These are phyloP conservation scores for Drosophila ercepeae DNA, from an alignment of 1,140 invertebrate species.

Conservation along the genomic window DNA sequence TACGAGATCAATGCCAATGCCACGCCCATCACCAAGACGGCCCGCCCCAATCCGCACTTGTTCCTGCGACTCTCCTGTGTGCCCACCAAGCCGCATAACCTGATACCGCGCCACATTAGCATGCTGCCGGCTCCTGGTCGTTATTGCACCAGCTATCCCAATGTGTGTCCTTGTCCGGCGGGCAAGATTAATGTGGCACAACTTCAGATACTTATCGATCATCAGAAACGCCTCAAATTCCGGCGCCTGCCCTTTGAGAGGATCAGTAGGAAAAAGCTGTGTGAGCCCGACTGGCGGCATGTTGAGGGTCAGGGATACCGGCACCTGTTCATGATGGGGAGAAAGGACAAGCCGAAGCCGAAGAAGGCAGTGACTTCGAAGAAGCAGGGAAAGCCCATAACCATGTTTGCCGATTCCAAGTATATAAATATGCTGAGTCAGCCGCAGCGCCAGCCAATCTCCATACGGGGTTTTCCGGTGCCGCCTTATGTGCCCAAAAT, in stretches of 20 bases:
- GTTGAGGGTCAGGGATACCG: constrained; percentile 51
- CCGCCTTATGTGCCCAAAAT: constrained; percentile 44
- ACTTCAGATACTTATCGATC: constrained; percentile 51
- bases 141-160: constrained; percentile 54
- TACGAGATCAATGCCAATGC: constrained; percentile 18
- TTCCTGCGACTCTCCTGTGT: constrained; percentile 56
- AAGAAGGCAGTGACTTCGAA: constrained; percentile 21
- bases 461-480: constrained; percentile 17
- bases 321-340: constrained; percentile 53
- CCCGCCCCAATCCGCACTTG: constrained; percentile 58
- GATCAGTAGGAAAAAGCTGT: constrained; percentile 38
- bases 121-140: constrained; percentile 67
- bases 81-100: constrained; percentile 23
- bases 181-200: constrained; percentile 42
- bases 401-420: constrained; percentile 67
- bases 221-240: constrained; percentile 68
- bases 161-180: constrained; percentile 50
- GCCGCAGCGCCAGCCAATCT: constrained; percentile 37
- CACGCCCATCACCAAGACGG: constrained; percentile 4
- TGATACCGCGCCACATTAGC: constrained; percentile 43
- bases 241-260: constrained; percentile 56
- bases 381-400: constrained; percentile 54
- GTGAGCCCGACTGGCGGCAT: constrained; percentile 69
- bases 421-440: constrained; percentile 69
- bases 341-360: constrained; percentile 17